phyloP scores from a whole-genome alignment of 2,113 vertebrate species.

The Coreoperca whiteheadi region DNA sequence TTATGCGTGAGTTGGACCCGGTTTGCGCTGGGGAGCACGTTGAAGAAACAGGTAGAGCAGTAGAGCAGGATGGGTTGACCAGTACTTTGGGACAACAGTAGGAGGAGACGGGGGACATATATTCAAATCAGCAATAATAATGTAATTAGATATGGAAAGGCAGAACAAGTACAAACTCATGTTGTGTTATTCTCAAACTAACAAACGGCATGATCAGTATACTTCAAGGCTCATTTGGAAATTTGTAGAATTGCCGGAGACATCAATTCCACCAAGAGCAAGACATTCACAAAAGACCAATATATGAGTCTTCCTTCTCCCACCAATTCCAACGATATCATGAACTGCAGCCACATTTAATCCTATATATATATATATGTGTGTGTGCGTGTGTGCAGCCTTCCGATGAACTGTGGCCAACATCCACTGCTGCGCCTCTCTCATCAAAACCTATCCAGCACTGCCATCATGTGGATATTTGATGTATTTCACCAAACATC shows the following conservation, averaged over 20 bases:
- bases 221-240: not conserved
- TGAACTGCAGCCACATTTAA: not conserved
- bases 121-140: not conserved
- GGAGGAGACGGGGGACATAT: too few species aligned
- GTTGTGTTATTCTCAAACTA: not conserved
- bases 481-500: slow-evolving; percentile 5
- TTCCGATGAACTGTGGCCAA: slow-evolving; percentile 2
- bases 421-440: too few species aligned
- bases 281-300: not conserved
- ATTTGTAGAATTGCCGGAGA: not conserved
- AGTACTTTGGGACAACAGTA: too few species aligned
- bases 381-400: not conserved
- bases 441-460: slow-evolving; percentile 15
- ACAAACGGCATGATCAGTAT: not conserved
- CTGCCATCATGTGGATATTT: slow-evolving; percentile 53
- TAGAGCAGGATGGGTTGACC: too few species aligned
- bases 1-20: too few species aligned
- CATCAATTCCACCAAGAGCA: not conserved
- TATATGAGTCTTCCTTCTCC: not conserved
- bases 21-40: too few species aligned
- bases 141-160: not conserved
- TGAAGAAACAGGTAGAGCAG: too few species aligned
- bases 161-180: not conserved
- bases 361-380: not conserved
- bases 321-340: too few species aligned